Conservation (phyloP, 64 coral and sea anemone species). For the Platygyra sinensis region DNA sequence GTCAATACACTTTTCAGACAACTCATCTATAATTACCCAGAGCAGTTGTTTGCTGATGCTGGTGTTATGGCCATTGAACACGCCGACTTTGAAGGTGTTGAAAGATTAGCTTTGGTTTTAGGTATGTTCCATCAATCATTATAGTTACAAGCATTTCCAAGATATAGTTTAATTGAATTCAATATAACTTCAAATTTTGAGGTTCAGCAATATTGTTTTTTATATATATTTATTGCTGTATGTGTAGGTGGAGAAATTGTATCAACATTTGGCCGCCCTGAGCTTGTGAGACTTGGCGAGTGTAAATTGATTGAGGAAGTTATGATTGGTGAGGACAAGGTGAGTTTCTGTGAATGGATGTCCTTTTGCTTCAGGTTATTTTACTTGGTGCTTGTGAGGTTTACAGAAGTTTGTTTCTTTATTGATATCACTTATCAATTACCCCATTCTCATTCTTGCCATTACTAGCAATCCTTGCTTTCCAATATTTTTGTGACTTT, state of each 20-base stretch:
- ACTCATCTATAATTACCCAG: constrained; percentile 98
- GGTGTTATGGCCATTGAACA: constrained; percentile 99
- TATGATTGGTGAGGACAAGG: constrained; percentile 99
- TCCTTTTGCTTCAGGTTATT: background rate
- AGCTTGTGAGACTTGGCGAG: constrained; percentile 90
- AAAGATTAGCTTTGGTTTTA: constrained; percentile 84
- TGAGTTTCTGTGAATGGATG: background rate
- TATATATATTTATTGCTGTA: background rate
- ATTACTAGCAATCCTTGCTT: too few species aligned
- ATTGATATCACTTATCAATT: too few species aligned
- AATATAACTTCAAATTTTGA: background rate
- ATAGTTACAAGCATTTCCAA: background rate
- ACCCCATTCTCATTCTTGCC: too few species aligned
- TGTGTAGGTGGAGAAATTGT: constrained; percentile 93
- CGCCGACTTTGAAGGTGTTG: constrained; percentile 99
- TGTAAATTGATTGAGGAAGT: constrained; percentile 97
- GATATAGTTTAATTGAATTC: background rate
- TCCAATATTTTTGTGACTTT: too few species aligned
- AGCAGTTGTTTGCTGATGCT: constrained; percentile 98
- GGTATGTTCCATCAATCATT: constrained; percentile 12
- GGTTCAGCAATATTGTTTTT: background rate
- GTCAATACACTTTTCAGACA: constrained; percentile 51
- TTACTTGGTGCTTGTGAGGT: background rate
- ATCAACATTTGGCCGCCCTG: constrained; percentile 96
- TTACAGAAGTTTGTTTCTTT: too few species aligned